A percentile compares a stretch with the other conserved stretches of the same genome.
These are phyloP conservation scores for Wasmannia auropunctata DNA, from an alignment of 1,140 invertebrate genomes.

Conservation along the genomic window DNA sequence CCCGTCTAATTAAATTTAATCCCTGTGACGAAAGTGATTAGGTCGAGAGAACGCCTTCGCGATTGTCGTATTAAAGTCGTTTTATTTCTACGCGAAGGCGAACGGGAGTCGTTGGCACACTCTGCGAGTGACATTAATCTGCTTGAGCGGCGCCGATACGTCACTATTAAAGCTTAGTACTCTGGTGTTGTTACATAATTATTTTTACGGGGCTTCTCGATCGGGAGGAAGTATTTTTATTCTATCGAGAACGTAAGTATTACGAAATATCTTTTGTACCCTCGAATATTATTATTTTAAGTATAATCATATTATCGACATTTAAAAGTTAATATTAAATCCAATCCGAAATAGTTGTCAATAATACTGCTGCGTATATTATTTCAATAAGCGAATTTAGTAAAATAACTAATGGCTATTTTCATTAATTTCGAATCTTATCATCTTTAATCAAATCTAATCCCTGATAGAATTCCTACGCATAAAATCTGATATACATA, in stretches of 20 bases:
- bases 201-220: not conserved
- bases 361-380: not conserved
- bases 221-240: not conserved
- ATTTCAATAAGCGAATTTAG: not conserved
- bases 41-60: not conserved
- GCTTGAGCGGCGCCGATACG: conserved; percentile 26
- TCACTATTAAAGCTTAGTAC: conserved; percentile 18
- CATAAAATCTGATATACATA: not conserved
- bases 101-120: conserved; percentile 25
- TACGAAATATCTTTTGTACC: not conserved
- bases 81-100: conserved; percentile 14
- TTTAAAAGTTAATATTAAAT: not conserved
- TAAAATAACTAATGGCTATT: not conserved
- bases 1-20: conserved; percentile 38
- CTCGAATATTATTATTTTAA: not conserved
- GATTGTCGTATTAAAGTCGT: conserved; percentile 23
- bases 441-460: not conserved
- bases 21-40: conserved; percentile 45
- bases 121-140: conserved; percentile 45
- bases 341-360: not conserved
- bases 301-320: not conserved
- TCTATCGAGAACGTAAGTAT: not conserved
- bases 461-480: not conserved
- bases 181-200: not conserved
- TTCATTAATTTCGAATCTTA: conserved; percentile 1